These are phyloP conservation scores for Petroica traversi DNA, from an alignment of 2,113 vertebrate genomes.

Conservation along the genomic window DNA sequence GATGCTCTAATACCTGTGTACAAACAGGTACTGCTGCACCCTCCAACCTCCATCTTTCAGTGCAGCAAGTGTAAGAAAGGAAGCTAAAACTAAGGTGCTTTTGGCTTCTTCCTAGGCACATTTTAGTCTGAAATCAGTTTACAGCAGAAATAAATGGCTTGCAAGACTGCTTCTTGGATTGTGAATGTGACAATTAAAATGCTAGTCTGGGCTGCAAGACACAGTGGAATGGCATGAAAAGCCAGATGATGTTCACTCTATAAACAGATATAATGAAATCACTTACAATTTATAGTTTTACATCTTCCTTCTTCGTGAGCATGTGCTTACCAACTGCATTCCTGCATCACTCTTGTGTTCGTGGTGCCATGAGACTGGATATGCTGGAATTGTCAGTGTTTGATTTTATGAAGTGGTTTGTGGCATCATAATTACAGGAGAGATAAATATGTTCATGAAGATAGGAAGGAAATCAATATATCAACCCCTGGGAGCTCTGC, in stretches of 20 bases:
- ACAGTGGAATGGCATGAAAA: background rate
- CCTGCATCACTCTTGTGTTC: background rate
- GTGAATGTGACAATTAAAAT: background rate
- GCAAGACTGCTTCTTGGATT: background rate
- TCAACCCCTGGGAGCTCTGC: background rate
- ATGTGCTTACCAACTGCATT: background rate
- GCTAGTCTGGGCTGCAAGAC: background rate
- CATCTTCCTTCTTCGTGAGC: background rate
- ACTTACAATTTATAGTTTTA: background rate
- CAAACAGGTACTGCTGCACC: background rate
- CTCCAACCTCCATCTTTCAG: background rate
- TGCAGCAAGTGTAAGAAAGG: background rate
- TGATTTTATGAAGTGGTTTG: background rate
- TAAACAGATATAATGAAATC: background rate
- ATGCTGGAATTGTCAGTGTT: background rate
- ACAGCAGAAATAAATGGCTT: background rate
- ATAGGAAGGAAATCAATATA: background rate
- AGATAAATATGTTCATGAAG: background rate
- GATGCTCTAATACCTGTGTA: background rate
- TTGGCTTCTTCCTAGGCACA: background rate
- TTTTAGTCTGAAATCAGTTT: background rate
- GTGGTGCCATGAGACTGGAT: background rate
- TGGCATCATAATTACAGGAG: background rate
- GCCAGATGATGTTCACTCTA: background rate
- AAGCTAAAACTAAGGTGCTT: background rate